These are phyloP conservation scores for Melanargia galathea DNA, from an alignment of 2,888 invertebrate species.

Conservation along the genomic window DNA sequence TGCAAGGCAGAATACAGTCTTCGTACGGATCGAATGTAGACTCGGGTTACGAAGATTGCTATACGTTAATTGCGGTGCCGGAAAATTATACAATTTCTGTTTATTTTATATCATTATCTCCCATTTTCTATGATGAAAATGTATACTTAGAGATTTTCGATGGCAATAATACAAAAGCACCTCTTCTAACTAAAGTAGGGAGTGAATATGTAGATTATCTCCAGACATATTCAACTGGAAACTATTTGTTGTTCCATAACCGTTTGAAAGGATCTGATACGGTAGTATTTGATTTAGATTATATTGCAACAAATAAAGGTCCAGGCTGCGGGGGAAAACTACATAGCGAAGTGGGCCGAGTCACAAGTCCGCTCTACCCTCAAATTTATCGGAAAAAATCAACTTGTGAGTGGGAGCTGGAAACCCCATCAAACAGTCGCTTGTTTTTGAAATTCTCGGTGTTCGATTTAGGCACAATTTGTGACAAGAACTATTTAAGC, in stretches of 20 bases:
- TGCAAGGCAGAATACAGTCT: conserved; percentile 86
- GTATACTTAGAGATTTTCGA: conserved; percentile 70
- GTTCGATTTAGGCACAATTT: conserved; percentile 86
- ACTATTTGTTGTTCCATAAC: conserved; percentile 83
- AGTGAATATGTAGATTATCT: conserved; percentile 44
- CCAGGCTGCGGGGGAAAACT: conserved; percentile 70
- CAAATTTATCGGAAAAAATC: conserved; percentile 56
- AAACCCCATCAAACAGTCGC: conserved; percentile 60
- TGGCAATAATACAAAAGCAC: conserved; percentile 55
- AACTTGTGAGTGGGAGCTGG: conserved; percentile 69
- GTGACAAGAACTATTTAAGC: conserved; percentile 85
- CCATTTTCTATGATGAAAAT: conserved; percentile 52
- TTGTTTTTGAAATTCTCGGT: conserved; percentile 61
- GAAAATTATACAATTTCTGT: conserved; percentile 86
- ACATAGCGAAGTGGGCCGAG: conserved; percentile 54
- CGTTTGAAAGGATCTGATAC: conserved; percentile 50
- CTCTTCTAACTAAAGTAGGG: conserved; percentile 48
- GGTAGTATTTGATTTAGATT: conserved; percentile 59
- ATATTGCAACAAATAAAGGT: conserved; percentile 64
- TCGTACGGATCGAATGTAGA: conserved; percentile 37
- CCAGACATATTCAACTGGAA: conserved; percentile 86
- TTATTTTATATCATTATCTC: conserved; percentile 71
- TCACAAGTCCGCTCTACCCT: conserved; percentile 72
- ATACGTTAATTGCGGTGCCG: conserved; percentile 85
- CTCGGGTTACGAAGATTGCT: conserved; percentile 73